A percentile compares a stretch with the other conserved stretches of the same genome.
Evolutionary conservation across 2,888 invertebrate genomes (phyloP).

Genomic region (Nineta flava): DNA sequence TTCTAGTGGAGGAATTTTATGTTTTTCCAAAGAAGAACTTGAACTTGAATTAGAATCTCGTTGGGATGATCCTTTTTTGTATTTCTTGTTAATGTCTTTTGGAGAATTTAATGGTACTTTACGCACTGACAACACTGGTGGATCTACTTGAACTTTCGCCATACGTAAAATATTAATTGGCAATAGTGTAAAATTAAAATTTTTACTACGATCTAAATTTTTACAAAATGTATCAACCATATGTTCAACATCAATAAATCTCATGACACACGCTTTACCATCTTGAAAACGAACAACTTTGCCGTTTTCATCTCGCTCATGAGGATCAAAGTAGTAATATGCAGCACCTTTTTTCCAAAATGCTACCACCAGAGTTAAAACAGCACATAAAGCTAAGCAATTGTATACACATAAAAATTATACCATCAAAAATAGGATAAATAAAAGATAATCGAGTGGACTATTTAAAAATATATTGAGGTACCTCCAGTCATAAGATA

Average conservation of each 20-base stretch:
- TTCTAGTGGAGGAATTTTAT: background rate
- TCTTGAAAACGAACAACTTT: background rate
- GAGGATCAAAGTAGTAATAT: slow-evolving; percentile 24
- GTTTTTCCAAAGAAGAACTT: background rate
- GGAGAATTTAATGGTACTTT: background rate
- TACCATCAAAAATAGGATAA: background rate
- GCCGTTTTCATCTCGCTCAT: slow-evolving; percentile 21
- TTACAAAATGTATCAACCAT: background rate
- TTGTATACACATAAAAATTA: background rate
- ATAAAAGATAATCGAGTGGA: no score
- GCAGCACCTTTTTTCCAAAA: slow-evolving; percentile 22
- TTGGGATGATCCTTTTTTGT: background rate
- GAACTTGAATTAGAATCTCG: background rate
- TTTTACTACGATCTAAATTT: background rate
- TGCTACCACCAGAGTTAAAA: slow-evolving; percentile 17
- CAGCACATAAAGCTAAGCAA: background rate
- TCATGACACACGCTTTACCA: slow-evolving; percentile 1
- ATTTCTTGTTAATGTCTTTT: slow-evolving; percentile 2
- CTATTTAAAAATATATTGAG: no score
- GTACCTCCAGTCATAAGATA: no score
- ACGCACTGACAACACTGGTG: background rate
- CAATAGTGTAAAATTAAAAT: slow-evolving; percentile 1
- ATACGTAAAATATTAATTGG: slow-evolving; percentile 3
- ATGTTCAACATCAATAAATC: background rate
- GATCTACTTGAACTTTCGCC: background rate